Percentiles rank a stretch among this genome's conserved stretches.
These are phyloP conservation scores for Calidris pugnax DNA, from an alignment of 2,113 vertebrate species.

Conservation along the genomic window DNA sequence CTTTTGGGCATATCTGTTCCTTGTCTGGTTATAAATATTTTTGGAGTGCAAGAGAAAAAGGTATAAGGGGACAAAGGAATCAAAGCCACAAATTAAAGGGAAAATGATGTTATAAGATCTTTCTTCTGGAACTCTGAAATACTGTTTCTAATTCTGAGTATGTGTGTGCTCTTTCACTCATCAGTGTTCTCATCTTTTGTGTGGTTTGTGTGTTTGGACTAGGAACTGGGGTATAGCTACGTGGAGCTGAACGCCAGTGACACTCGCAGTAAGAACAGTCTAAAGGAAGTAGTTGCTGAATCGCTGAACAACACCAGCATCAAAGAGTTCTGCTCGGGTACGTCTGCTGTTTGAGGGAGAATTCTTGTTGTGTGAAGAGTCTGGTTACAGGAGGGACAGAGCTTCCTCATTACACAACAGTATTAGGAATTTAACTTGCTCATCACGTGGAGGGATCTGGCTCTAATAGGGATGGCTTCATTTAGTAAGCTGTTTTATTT, in stretches of 20 bases:
- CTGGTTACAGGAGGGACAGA: neutral
- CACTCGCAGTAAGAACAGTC: constrained; percentile 91
- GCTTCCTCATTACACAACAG: neutral
- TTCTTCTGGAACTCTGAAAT: neutral
- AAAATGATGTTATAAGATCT: neutral
- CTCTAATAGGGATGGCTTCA: neutral
- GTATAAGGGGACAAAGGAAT: neutral
- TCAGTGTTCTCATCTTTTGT: neutral
- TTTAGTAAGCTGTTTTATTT: neutral
- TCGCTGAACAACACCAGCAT: constrained; percentile 96
- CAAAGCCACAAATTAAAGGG: neutral
- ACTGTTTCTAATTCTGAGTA: neutral
- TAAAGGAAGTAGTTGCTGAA: constrained; percentile 90
- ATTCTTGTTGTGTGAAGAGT: neutral
- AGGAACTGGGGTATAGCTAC: constrained; percentile 93
- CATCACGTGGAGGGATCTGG: fast-evolving
- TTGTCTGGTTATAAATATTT: neutral
- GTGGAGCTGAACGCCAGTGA: constrained; percentile 98
- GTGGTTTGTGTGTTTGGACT: constrained; percentile 20
- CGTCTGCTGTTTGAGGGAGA: neutral
- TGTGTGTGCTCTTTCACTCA: neutral
- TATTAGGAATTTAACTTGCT: neutral
- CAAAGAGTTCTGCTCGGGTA: constrained; percentile 90
- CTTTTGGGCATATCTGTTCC: neutral
- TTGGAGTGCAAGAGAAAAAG: neutral